Evolutionary conservation across 2,113 vertebrate genomes (phyloP), one percentile per base, ranked within the genome.

Genomic region (Pholis gunnellus): DNA sequence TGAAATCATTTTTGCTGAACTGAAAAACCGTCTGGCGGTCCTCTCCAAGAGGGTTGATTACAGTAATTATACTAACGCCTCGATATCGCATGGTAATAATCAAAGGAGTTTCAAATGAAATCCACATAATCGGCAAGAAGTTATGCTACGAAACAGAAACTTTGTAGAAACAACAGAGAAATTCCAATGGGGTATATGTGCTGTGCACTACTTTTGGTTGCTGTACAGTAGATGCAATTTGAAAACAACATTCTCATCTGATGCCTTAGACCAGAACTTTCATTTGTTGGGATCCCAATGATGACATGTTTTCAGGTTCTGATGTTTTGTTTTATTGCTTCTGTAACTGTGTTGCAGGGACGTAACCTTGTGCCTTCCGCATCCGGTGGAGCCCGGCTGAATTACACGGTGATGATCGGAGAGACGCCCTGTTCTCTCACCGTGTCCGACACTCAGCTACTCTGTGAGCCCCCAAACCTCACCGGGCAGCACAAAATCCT

Each of bases 401-500:
- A 99, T 93, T 99, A 99, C 95, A 97, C 97, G 0, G 97, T 99
- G 87, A 92, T 98, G 90, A 95, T 99, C 0, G 98, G 98, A 44
- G 98, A 99, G 14, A 98, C 96, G 0, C 97, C 97, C 2, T 99
- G 98, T 0, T 92, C 97, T 0, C 96, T 99, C 88, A 99, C 98
- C 0, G 96, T 99, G 79, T 99, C 98, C 0, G 98, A 99, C 94
- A 99, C 98, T 0, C 98, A 99, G 90, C 93, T 99, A 70, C 97
- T 99, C 42, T 99, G 98, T 0, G 98, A 99, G 81, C 97, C 97
- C 0, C 98, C 98, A 1, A 97, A 96, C 83, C 97, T 99, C 92
- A 98, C 94, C 0, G 98, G 98, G 8, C 98, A 99, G 90, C 97
- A 99, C 94, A 98, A 97, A 95, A 96, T 99, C 87, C 95, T 96